Conservation (phyloP, 2,113 vertebrate species). For the Sigmodon hispidus region DNA sequence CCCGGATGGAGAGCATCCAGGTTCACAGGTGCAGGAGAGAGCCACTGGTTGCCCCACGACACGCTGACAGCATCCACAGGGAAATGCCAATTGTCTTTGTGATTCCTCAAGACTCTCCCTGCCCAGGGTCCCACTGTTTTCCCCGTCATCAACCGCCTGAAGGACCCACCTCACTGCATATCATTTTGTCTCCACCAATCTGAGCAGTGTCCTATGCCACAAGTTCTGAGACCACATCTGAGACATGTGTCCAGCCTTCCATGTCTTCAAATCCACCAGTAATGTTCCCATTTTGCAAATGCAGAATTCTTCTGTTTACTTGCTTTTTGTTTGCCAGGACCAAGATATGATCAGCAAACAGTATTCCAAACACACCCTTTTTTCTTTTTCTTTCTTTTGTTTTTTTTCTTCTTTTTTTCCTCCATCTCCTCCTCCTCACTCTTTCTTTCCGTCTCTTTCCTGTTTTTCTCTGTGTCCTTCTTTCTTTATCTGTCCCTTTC, state of each 20-base stretch:
- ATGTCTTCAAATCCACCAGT: neutral
- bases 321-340: too few relatives aligned
- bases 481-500: too few relatives aligned
- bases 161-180: neutral
- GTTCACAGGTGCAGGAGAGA: neutral
- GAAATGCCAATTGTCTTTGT: neutral
- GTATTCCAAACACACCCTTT: too few relatives aligned
- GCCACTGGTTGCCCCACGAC: neutral
- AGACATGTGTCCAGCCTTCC: neutral
- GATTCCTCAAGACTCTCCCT: neutral
- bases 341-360: too few relatives aligned
- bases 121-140: neutral
- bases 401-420: too few relatives aligned
- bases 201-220: neutral
- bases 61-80: rapidly evolving
- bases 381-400: too few relatives aligned
- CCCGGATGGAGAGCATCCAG: neutral
- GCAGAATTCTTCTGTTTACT: too few relatives aligned
- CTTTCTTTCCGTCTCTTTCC: too few relatives aligned
- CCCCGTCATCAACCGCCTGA: neutral
- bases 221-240: neutral
- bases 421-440: too few relatives aligned
- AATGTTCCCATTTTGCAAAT: neutral
- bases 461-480: too few relatives aligned
- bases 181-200: neutral